Base-by-base conservation (phyloP, 1,140 invertebrate species). In the Amphibalanus amphitrite region DNA sequence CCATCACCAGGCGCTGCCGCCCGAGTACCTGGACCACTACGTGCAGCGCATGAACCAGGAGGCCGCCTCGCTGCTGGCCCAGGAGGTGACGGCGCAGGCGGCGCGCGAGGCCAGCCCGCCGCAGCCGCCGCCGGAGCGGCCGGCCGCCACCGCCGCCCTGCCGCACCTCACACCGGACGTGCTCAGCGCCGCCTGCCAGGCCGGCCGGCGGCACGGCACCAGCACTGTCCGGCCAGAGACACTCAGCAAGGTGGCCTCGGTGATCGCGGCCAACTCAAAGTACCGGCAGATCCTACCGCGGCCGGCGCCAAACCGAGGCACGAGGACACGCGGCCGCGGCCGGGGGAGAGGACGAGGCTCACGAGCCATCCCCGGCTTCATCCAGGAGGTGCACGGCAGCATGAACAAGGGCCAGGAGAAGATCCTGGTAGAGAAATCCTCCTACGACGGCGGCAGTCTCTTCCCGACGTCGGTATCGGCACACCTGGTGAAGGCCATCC, bases 361-460 rank as follows among this genome's bases (percentile, higher is more conserved):
- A 33, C 69, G 70, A 0, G 67, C 69, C 28, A 69, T 47, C 20
- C 71, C 69, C 28, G 64, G 69, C 28, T 67, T 67, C 65, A 67
- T 67, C 65, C 65, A 67, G n/a, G 65, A 67, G 28, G 65, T 67
- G 65, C 65, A 67, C 28, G 65, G 28, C 65, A 67, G 65, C 65
- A 67, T 67, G 65, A 67, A 71, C 38, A 72, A 69, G 59, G 70
- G 72, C n/a, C 68, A 67, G 29, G 26, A 70, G 6, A 28, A 29
- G 23, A 70, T 40, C 30, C 69, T 70, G 29, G 74, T 77, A 72
- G 76, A 76, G 28, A 75, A 92, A 76, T 80, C 92, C 4, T 90
- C 91, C 0, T 93, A 92, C 78, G 92, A 93, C 90, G 91, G 91
- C 1, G 91, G 93, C 77, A 91, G 93, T 81, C 92, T 90, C 0